Evolutionary conservation across 2,888 invertebrate genomes (phyloP).

Genomic region (Hydroisotoma schaefferi): DNA sequence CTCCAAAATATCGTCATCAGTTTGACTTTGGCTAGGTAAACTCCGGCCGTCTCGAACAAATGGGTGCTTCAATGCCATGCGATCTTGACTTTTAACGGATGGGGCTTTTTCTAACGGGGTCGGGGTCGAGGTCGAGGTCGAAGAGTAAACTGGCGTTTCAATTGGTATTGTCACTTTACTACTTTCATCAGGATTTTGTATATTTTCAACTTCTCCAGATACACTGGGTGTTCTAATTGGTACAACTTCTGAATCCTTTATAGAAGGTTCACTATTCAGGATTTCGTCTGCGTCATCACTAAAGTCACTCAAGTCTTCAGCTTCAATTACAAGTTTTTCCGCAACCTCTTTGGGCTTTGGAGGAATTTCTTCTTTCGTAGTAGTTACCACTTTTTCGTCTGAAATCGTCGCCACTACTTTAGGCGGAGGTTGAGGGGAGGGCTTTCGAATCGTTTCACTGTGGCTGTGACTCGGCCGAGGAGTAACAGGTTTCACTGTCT

Average conservation of each 20-base stretch:
- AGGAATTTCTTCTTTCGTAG: constrained; percentile 20
- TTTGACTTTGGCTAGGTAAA: constrained; percentile 21
- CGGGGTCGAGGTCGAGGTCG: not conserved
- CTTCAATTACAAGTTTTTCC: constrained; percentile 14
- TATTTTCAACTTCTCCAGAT: constrained; percentile 10
- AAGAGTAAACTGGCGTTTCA: not conserved
- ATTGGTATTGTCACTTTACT: not conserved
- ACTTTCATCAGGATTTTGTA: constrained; percentile 13
- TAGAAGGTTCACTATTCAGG: not conserved
- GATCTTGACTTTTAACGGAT: not conserved
- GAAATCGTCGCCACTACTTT: not conserved
- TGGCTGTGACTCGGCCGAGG: no score
- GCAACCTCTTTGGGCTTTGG: not conserved
- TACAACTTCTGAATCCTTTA: not conserved
- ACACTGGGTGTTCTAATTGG: not conserved
- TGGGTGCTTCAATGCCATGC: not conserved
- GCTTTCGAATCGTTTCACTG: not conserved
- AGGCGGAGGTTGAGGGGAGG: no score
- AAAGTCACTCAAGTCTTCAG: constrained; percentile 6
- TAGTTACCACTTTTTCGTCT: constrained; percentile 15
- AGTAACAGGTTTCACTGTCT: constrained; percentile 16
- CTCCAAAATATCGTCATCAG: constrained; percentile 65
- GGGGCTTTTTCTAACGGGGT: not conserved
- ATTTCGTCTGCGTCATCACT: constrained; percentile 4
- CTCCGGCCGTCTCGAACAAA: not conserved